Evolutionary conservation across 2,888 invertebrate species (phyloP), one percentile per base, ranked within the genome.

Genomic region (Osmoderma eremita): DNA sequence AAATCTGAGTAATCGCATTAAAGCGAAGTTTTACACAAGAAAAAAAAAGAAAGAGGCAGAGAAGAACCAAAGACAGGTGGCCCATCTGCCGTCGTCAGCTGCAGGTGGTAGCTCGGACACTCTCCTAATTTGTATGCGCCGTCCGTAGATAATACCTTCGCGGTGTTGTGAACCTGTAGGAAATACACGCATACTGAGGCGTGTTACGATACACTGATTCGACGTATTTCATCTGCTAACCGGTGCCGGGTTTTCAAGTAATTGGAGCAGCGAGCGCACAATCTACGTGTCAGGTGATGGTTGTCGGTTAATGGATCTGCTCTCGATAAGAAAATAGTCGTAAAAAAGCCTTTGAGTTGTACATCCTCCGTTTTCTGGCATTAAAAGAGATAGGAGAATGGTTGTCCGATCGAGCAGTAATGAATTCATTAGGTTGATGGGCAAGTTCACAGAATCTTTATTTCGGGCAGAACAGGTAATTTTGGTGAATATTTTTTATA

Each of bases 281-380:
- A 50, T 50, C 22, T 24, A 30, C 42, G 17, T 13, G n/a, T 24
- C 50, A 51, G 50, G 50, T 51, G 50, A 51, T 51, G 20, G 50
- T 51, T 51, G 50, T 13, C 50, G 30, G 50, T 51, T 51, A 51
- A 30, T 30, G 50, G 48, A 48, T 48, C 30, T 12, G n/a, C 50
- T 51, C 15, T 51, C 30, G 50, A 51, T 51, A 30, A 22, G 50
- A 51, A n/a, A 30, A 51, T 51, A 20, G 24, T n/a, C 15, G n/a
- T 48, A 48, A 48, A 48, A 48, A 17, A 18, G 18, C 48, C 30
- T 30, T 48, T 48, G 30, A 10, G 6, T 30, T 30, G 30, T 30
- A 30, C 6, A 48, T 20, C 48, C 12, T 1, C 48, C 20, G 12
- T 20, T 17, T 48, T 48, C 48, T 48, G 12, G n/a, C 48, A 8